These are phyloP conservation scores for Miichthys miiuy DNA, from an alignment of 2,797 vertebrate genomes.

Conservation along the genomic window DNA sequence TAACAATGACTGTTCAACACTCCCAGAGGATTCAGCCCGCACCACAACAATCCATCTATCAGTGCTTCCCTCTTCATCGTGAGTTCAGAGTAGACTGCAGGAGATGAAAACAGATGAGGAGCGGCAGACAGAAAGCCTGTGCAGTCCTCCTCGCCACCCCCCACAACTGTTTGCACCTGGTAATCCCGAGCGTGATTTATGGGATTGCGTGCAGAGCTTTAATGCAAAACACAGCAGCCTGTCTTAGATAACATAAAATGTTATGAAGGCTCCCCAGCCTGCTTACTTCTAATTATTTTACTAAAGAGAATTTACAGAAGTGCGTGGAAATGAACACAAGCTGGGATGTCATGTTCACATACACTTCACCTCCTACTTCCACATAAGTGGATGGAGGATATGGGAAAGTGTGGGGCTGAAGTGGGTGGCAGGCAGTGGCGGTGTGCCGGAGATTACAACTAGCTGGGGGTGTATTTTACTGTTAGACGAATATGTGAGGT, in stretches of 20 bases:
- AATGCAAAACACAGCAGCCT: slow-evolving; percentile 49
- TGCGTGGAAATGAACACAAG: slow-evolving; percentile 26
- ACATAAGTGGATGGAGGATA: background rate
- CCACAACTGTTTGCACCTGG: slow-evolving; percentile 47
- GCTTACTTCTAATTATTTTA: slow-evolving; percentile 48
- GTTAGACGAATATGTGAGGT: slow-evolving; percentile 28
- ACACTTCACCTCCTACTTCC: slow-evolving; percentile 17
- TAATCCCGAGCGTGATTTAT: slow-evolving; percentile 64
- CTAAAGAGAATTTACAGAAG: slow-evolving; percentile 33
- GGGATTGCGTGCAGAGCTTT: slow-evolving; percentile 54
- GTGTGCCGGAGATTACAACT: slow-evolving; percentile 26
- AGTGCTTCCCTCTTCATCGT: slow-evolving; percentile 26
- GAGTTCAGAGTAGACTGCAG: slow-evolving; percentile 33
- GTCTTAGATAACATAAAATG: slow-evolving; percentile 60
- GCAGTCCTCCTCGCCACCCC: background rate
- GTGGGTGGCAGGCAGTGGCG: slow-evolving; percentile 27
- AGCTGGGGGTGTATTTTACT: slow-evolving; percentile 5
- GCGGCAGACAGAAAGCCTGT: slow-evolving; percentile 45
- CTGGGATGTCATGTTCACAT: slow-evolving; percentile 31
- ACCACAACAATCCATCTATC: slow-evolving; percentile 59
- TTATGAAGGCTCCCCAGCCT: slow-evolving; percentile 41
- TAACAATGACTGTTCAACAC: slow-evolving; percentile 72
- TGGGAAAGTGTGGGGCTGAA: background rate
- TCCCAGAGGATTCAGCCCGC: slow-evolving; percentile 57
- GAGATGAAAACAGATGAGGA: slow-evolving; percentile 40